Evolutionary conservation across 2,113 vertebrate species (phyloP), one percentile per base, ranked within the genome.

Genomic region (Tichodroma muraria): DNA sequence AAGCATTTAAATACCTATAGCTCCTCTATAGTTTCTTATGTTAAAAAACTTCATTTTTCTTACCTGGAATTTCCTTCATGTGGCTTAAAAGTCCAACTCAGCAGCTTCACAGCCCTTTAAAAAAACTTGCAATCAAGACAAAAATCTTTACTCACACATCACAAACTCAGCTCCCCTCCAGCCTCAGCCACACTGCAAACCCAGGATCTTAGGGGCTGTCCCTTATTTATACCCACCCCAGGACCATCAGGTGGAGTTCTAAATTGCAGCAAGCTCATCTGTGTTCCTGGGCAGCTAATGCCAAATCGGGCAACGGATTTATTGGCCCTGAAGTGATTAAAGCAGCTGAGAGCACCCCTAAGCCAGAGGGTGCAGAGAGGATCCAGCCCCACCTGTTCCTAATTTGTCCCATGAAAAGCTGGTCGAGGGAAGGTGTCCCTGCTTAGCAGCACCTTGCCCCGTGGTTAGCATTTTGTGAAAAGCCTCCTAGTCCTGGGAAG

Each of bases 161-260:
- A 15, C 0, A 1, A 3, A 22, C 6, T 2, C 54, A 88, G 1
- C 18, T 23, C 4, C 2, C 8, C 16, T 23, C 24, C 17, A 28
- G 4, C 12, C 35, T 24, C 69, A n/a, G 3, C 33, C 18, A 20
- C 4, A 2, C 11, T 2, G 0, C 0, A 6, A 5, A 6, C 1
- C 2, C 3, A 2, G 3, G 0, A 0, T 1, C 5, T 2, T 6
- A 2, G 10, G 6, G 3, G 4, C 31, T 52, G 5, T 9, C 28
- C 38, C 44, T 60, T 44, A 57, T 69, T 88, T 90, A 64, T 35
- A 65, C 10, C 31, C 18, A 7, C 5, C 15, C 15, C 17, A n/a
- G 14, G 18, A 6, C 31, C 5, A 1, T 17, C 20, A 23, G 19
- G 31, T 33, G 27, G 15, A 19, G 13, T 10, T 3, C 9, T 47